Conservation (phyloP, 1,140 invertebrate genomes). For the Hydropsyche tenuis region DNA sequence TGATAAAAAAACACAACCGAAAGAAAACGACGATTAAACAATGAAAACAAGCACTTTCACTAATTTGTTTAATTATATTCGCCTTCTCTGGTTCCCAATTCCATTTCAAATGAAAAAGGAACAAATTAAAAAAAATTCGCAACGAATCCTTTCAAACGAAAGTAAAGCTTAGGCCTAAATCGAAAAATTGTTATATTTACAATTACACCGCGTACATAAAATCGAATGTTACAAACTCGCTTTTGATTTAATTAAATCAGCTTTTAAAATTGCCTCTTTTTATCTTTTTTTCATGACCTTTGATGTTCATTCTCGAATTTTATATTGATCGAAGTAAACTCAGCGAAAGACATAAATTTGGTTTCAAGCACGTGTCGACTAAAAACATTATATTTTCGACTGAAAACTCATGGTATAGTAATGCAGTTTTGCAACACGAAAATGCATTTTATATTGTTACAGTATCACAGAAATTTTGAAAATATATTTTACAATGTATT, state of each 20-base stretch:
- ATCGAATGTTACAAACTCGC: neutral
- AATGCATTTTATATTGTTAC: too few species aligned
- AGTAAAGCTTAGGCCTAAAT: neutral
- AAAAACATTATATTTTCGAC: too few species aligned
- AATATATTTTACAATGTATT: too few species aligned
- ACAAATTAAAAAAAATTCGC: constrained; percentile 5
- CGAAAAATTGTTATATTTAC: neutral
- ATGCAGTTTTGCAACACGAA: too few species aligned
- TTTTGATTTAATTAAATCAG: too few species aligned
- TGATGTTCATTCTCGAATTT: neutral
- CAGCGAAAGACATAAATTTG: too few species aligned
- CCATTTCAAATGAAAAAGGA: too few species aligned
- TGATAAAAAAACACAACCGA: constrained; percentile 1
- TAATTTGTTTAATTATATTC: neutral
- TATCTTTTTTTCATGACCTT: neutral
- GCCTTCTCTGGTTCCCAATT: too few species aligned
- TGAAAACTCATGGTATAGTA: too few species aligned
- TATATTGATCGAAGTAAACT: neutral
- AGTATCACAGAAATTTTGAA: too few species aligned
- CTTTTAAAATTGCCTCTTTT: too few species aligned
- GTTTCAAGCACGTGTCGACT: too few species aligned
- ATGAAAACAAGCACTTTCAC: constrained; percentile 8
- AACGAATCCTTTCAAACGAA: neutral
- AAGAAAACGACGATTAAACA: neutral
- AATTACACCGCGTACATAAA: neutral